Base-by-base conservation (phyloP, 2,113 vertebrate genomes). In the Sisor rabdophorus region DNA sequence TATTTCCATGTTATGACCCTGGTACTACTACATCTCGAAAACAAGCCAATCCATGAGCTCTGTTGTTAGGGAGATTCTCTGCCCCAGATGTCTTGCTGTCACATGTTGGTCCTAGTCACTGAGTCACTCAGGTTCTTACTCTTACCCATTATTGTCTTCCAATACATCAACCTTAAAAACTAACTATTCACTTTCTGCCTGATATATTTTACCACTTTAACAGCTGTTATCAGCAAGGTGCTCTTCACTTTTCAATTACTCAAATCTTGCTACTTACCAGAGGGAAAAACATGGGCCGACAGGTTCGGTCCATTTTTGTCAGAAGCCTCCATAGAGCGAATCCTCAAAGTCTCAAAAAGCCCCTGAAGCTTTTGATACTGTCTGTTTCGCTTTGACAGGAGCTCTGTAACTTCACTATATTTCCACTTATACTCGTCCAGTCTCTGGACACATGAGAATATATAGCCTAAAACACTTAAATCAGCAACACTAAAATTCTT, bases 391-490 rank as follows among this genome's bases (percentile, higher is more conserved):
- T 95, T 94, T 92, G 95, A 93, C 80, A 96, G 91, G 80, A 92
- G 91, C 86, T 96, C 94, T 1, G 94, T 94, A 63, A 95, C 91
- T 71, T 95, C 94, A 30, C 89, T 94, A 89, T 95, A 94, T 86
- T 95, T 96, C 76, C 90, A 92, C 87, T 96, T 95, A 61, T 95
- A 96, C 78, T 96, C 94, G 55, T 96, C 94, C 85, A 94, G 88
- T 82, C 95, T 84, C 91, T 93, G 71, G 20, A 55, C 6, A 70
- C n/a, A 69, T 12, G 5, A 32, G 63, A 70, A 47, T 13, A 53
- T 55, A 22, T 12, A 58, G 15, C 1, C 17, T 13, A 58, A 40
- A 26, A 30, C 20, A 53, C n/a, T 20, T 32, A n/a, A 13, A 12
- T 12, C 15, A 61, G n/a, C 20, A 53, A 40, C 30, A 19, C n/a